Conservation (phyloP, 2,113 vertebrate species). For the Prunella himalayana region DNA sequence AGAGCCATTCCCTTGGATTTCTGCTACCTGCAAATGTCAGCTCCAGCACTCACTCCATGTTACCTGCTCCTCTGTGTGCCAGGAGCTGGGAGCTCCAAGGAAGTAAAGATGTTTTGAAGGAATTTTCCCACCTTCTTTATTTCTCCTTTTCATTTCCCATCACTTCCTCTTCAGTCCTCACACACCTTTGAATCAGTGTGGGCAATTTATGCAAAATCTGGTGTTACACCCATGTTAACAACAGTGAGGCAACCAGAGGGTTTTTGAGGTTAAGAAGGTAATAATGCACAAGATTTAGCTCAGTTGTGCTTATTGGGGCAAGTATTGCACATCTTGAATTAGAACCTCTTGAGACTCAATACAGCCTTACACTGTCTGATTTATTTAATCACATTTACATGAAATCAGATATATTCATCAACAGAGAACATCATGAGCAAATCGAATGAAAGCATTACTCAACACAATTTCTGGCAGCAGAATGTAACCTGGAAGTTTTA, state of each 20-base stretch:
- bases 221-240: not conserved
- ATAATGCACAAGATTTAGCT: not conserved
- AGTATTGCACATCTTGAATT: slow-evolving; percentile 13
- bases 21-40: not conserved
- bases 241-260: not conserved
- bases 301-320: not conserved
- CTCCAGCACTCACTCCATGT: not conserved
- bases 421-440: not conserved
- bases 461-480: not conserved
- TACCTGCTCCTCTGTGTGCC: not conserved
- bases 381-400: slow-evolving; percentile 45
- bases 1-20: not conserved
- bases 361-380: not conserved
- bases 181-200: not conserved
- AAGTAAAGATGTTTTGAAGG: not conserved
- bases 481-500: not conserved
- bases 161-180: not conserved
- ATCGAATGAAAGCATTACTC: not conserved
- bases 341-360: slow-evolving; percentile 9
- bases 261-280: not conserved
- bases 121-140: not conserved
- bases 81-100: not conserved
- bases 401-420: slow-evolving; percentile 18
- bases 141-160: not conserved
- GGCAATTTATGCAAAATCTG: not conserved